phyloP scores from a whole-genome alignment of 2,113 vertebrate species.

The Glareola pratincola region DNA sequence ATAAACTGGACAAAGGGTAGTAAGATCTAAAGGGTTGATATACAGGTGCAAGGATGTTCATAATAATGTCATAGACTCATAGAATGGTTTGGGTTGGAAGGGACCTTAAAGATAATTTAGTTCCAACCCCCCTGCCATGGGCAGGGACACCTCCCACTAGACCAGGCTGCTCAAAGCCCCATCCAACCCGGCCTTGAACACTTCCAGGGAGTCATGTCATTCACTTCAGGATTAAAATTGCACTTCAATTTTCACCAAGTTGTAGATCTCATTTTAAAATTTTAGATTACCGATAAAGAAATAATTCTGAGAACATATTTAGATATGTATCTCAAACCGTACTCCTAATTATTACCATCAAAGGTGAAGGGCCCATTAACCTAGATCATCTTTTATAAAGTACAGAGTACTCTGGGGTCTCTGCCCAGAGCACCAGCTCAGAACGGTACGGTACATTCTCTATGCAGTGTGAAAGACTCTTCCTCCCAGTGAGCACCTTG shows the following conservation, averaged over 20 bases:
- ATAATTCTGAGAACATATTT: neutral
- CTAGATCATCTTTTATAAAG: neutral
- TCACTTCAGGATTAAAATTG: neutral
- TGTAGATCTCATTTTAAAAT: neutral
- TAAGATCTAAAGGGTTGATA: neutral
- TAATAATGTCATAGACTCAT: neutral
- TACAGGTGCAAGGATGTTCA: neutral
- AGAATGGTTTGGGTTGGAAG: too few species aligned
- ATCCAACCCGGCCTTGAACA: too few species aligned
- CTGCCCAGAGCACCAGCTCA: neutral
- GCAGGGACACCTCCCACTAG: too few species aligned
- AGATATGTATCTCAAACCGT: neutral
- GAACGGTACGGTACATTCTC: neutral
- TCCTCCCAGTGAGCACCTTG: neutral
- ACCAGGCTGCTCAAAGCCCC: too few species aligned
- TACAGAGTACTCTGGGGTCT: neutral
- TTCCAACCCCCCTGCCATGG: too few species aligned
- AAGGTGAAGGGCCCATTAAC: neutral
- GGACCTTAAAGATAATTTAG: too few species aligned
- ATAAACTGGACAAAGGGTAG: neutral
- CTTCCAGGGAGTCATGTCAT: neutral
- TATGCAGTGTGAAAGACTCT: neutral
- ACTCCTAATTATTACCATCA: neutral
- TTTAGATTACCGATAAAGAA: neutral
- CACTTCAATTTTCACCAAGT: neutral